Percentiles rank a stretch among this genome's conserved stretches.
Conservation (phyloP, 2,888 invertebrate species). For the Andrena marginata region DNA sequence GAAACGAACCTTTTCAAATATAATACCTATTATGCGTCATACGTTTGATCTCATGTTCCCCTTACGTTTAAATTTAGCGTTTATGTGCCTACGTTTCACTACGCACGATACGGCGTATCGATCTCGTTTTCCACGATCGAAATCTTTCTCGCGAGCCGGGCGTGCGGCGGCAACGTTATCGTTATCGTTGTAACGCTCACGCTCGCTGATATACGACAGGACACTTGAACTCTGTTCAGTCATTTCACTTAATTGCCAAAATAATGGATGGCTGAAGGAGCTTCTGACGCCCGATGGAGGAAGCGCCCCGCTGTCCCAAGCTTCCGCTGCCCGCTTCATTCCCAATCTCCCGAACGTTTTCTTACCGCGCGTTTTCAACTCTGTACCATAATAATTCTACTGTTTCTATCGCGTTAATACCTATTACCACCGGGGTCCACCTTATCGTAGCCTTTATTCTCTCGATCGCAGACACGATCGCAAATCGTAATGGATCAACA, state of each 20-base stretch:
- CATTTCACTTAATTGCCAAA: neutral
- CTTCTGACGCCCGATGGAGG: no score
- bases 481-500: neutral
- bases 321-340: no score
- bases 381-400: no score
- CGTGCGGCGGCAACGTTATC: neutral
- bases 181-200: neutral
- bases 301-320: no score
- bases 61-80: constrained; percentile 74
- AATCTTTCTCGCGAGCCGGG: neutral
- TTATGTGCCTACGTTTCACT: constrained; percentile 20
- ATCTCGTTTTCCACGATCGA: constrained; percentile 3
- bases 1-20: constrained; percentile 3
- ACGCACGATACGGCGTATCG: neutral
- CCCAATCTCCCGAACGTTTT: neutral
- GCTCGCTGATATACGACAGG: neutral
- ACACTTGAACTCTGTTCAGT: no score
- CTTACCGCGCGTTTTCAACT: neutral
- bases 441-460: neutral
- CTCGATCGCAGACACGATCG: neutral
- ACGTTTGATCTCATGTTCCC: constrained; percentile 84
- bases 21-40: constrained; percentile 66
- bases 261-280: no score
- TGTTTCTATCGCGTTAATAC: neutral
- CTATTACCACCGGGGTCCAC: neutral